Base-by-base conservation (phyloP, 1,140 invertebrate genomes). In the Zaprionus taronus region DNA sequence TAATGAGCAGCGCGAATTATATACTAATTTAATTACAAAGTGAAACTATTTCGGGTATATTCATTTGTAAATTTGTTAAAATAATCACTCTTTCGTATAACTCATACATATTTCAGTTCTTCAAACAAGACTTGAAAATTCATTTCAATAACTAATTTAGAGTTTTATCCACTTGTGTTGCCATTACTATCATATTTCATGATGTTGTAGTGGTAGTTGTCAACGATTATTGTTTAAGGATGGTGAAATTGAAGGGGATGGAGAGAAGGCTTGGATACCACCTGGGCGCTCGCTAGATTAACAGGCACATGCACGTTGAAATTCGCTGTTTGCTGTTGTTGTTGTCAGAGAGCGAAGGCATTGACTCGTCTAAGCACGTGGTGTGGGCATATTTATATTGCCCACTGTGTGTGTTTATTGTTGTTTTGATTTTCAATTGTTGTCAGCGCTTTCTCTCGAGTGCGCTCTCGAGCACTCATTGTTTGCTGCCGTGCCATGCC, bases 351-450 rank as follows among this genome's bases (percentile, higher is more conserved):
- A 31, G 36, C 63, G 15, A 72, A 86, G 83, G 65, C 83, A 85
- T 72, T 83, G 77, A 87, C 83, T 87, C n/a, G n/a, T 9, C 71
- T 67, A 64, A 82, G 73, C 80, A 81, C 83, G 73, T 87, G 80
- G 60, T 78, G 70, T 77, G 68, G 72, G 41, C 51, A 74, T 57
- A 77, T 80, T 80, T 80, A 74, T 77, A 68, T 70, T 75, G 83
- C 38, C 26, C 56, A 85, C 79, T 78, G 74, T 78, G 41, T 47
- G 41, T 9, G 41, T 61, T 56, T 74, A 56, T 74, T 67, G 68
- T 85, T 83, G 68, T 87, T 86, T 83, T 86, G 72, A 80, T 83
- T 83, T 72, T 69, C 24, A 56, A 77, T 77, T 77, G 56, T 72
- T 72, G 63, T 55, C 41, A 60, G 20, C 68, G 62, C 56, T 38